phyloP scores from a whole-genome alignment of 2,888 invertebrate species.

The Drosophila recens region DNA sequence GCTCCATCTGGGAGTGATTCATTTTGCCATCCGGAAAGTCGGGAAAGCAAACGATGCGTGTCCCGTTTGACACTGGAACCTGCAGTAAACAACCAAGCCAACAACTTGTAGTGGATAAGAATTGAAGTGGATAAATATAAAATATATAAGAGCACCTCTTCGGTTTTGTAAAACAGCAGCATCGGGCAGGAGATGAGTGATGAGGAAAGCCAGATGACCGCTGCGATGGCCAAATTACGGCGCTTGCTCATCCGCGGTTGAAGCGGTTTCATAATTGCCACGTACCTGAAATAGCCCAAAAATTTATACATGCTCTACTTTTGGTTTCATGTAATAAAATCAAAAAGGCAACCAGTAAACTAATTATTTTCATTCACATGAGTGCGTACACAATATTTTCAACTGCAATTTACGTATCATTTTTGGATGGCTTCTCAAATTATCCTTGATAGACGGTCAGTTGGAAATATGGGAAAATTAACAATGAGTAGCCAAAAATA shows the following conservation, averaged over 20 bases:
- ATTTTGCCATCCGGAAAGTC: conserved; percentile 94
- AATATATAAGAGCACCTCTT: conserved; percentile 76
- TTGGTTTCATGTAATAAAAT: conserved; percentile 27
- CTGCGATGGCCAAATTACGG: conserved; percentile 93
- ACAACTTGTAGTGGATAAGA: conserved; percentile 5
- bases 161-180: conserved; percentile 93
- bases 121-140: not conserved
- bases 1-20: conserved; percentile 89
- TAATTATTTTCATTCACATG: conserved; percentile 27
- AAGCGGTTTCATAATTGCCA: conserved; percentile 97
- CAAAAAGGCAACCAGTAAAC: conserved; percentile 6
- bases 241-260: conserved; percentile 94
- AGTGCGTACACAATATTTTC: conserved; percentile 5
- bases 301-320: conserved; percentile 6
- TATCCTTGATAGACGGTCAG: not conserved
- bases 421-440: not conserved
- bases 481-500: too few relatives aligned
- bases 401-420: not conserved
- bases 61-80: conserved; percentile 85
- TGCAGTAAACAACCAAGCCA: not conserved
- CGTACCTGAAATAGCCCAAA: conserved; percentile 89
- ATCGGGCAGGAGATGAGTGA: conserved; percentile 93
- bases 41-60: conserved; percentile 91
- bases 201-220: conserved; percentile 93
- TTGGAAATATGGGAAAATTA: not conserved